Percentiles rank a stretch among this genome's conserved stretches.
Evolutionary conservation across 1,140 invertebrate genomes (phyloP).

Genomic region (Cataglyphis hispanica): DNA sequence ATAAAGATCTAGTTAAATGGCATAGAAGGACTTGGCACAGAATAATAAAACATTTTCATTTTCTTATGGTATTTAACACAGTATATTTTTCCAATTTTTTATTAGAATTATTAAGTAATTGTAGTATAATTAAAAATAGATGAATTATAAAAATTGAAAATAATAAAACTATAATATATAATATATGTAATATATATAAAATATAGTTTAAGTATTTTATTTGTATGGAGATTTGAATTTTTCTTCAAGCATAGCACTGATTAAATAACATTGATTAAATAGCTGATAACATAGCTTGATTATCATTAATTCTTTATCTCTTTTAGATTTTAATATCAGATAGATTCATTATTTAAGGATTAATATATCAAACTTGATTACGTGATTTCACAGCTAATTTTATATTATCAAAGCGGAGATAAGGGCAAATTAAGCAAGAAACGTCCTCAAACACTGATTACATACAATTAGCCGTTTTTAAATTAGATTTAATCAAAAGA

Average conservation of each 20-base stretch:
- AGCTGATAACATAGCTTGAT: background rate
- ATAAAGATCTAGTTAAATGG: background rate
- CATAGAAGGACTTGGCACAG: background rate
- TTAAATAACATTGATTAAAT: constrained; percentile 26
- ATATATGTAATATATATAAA: background rate
- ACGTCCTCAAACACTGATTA: background rate
- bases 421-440: background rate
- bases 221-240: background rate
- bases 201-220: background rate
- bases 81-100: background rate
- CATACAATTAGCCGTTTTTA: background rate
- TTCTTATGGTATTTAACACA: background rate
- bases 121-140: background rate
- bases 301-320: background rate
- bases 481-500: background rate
- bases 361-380: background rate
- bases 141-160: constrained; percentile 1
- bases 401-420: background rate
- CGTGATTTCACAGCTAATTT: background rate
- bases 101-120: background rate
- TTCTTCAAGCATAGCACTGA: background rate
- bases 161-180: constrained; percentile 1
- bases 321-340: background rate
- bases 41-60: background rate
- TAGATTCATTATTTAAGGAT: background rate